Base-by-base conservation (phyloP, 2,797 vertebrate species). In the Chrysocyon brachyurus region DNA sequence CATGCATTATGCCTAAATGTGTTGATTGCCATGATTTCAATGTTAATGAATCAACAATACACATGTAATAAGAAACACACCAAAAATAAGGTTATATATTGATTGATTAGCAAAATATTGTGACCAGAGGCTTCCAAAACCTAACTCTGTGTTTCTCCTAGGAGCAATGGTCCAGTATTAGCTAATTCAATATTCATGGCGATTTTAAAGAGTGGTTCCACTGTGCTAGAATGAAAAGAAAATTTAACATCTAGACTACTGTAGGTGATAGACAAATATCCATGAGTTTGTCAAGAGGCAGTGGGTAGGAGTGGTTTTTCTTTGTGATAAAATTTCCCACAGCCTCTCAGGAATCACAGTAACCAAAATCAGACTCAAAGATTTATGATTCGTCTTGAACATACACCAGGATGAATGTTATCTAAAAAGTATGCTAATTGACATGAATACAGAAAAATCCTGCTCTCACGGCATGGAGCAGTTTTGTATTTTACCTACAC, bases 241-340 rank as follows among this genome's bases (percentile, higher is more conserved):
- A 72, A 36, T 21, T n/a, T 87, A 92, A 46, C 21, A 46, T 57
- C 3, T 84, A 54, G 17, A n/a, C 6, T 56, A 57, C 31, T 85
- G 2, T 21, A 7, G 7, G 0, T 93, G 26, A 52, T 52, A 15
- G 8, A 70, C 82, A 59, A 70, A 92, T 12, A 3, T n/a, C 1
- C n/a, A 22, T 46, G 17, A 33, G 12, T 49, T 83, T 96, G 12
- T 95, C 73, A 93, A 95, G n/a, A 96, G 26, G 6, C 68, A 64
- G 21, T 56, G 17, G 0, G 21, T 68, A 36, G 12, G 36, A 26
- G 1, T 24, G 66, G 4, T 19, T 87, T 79, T 83, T 28, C 28
- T 93, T 85, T 90, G 22, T 52, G 72, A n/a, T 81, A 83, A 77
- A 90, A 95, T 90, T 12, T 33, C 10, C 33, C 63, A 0, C 2